These are phyloP conservation scores for Drosophila subsilvestris DNA, from an alignment of 2,888 invertebrate genomes.

Conservation along the genomic window DNA sequence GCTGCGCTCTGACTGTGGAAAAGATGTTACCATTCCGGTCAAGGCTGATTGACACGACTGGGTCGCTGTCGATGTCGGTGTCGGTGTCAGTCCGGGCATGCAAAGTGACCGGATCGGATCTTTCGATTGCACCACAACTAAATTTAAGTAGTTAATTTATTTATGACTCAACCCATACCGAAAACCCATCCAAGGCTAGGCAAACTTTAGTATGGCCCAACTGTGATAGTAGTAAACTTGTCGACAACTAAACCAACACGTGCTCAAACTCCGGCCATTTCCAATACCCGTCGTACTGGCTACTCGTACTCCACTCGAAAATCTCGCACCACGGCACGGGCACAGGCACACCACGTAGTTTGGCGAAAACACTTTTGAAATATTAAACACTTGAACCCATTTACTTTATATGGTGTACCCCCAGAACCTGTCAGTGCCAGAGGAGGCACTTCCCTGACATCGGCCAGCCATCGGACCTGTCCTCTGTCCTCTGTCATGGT, in stretches of 20 bases:
- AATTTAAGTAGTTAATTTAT: conserved; percentile 53
- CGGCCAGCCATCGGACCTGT: conserved; percentile 11
- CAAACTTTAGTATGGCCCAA: conserved; percentile 38
- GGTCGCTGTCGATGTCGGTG: background rate
- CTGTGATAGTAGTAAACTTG: conserved; percentile 48
- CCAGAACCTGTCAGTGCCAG: conserved; percentile 34
- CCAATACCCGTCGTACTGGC: conserved; percentile 28
- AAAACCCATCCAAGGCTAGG: conserved; percentile 12
- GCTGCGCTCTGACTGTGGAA: conserved; percentile 12
- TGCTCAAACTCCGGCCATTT: conserved; percentile 34
- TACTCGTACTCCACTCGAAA: background rate
- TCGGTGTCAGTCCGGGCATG: conserved; percentile 12
- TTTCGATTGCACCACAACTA: conserved; percentile 31
- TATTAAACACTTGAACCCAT: conserved; percentile 62
- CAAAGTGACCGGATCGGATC: conserved; percentile 5
- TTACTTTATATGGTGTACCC: conserved; percentile 46
- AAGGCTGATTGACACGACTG: conserved; percentile 60
- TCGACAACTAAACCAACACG: conserved; percentile 46
- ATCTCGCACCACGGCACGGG: conserved; percentile 27
- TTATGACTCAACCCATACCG: conserved; percentile 33
- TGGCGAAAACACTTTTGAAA: conserved; percentile 58
- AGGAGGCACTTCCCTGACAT: conserved; percentile 1
- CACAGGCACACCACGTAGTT: conserved; percentile 43
- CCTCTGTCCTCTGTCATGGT: background rate
- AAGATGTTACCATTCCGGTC: conserved; percentile 67